Evolutionary conservation across 1,140 invertebrate species (phyloP), one percentile per base, ranked within the genome.

Genomic region (Mercenaria mercenaria): DNA sequence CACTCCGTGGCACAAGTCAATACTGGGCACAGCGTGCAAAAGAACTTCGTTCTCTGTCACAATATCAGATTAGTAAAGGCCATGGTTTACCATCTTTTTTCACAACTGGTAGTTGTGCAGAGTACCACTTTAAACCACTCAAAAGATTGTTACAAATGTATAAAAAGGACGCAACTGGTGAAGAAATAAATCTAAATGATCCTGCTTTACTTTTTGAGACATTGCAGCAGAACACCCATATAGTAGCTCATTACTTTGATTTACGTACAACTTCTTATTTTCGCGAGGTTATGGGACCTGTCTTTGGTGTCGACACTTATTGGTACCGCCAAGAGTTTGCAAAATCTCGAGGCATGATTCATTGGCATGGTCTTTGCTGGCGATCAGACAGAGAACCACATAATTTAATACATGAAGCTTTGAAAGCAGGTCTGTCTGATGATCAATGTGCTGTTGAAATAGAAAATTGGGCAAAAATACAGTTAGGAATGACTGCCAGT

Each of bases 211-310:
- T 88, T 10, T 91, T 84, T 79, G 39, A 82, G 13, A 59, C 26
- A 20, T 32, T 87, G 13, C 61, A 90, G 74, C 69, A 26, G n/a
- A n/a, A n/a, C n/a, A n/a, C n/a, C n/a, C 85, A 89, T 47, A 91
- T 91, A 85, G 86, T 89, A 2, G 80, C 80, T n/a, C 50, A 92
- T 20, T 92, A 89, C 43, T 92, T 92, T 91, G 82, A 92, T 67
- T 39, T 89, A 13, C 72, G 89, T 41, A 89, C 87, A 26, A 20
- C 67, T 20, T 47, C 52, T 34, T 89, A 89, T 43, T 92, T 92
- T 52, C 11, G 61, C 43, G 29, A 56, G 26, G 87, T 89, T 37
- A 89, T 91, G 61, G 20, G 23, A 34, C 69, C 86, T 56, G 87
- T 76, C 20, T 91, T 89, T 85, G 81, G 74, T n/a, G 85, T 87